Base-by-base conservation (phyloP, 2,888 invertebrate species). In the Eulithis testata region DNA sequence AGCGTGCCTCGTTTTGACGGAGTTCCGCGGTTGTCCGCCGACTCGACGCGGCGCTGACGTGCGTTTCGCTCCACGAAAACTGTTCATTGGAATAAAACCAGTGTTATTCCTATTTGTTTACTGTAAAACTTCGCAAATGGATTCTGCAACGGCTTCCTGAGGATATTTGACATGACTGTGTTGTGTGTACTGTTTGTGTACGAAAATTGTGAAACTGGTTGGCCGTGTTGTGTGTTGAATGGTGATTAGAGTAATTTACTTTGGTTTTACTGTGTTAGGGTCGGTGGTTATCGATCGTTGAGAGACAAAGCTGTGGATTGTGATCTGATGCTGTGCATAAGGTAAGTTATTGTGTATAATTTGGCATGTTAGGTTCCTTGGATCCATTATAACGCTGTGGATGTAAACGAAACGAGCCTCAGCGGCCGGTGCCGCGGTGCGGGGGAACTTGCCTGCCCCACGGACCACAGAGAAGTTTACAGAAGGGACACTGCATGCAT, bases 11-110 rank as follows among this genome's bases (percentile, higher is more conserved):
- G 53, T 72, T 72, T 73, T 60, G 57, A 74, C 73, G 75, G 82
- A 86, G 90, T 91, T 90, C 89, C 90, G 85, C 86, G 89, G 85
- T 89, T 84, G 87, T 82, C 90, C 91, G 90, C 88, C 89, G 91
- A 87, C 87, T 87, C 85, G 78, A 84, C 76, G 90, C 90, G 92
- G 92, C 91, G 91, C 90, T 92, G 91, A 90, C 89, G 90, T 90
- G 84, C 88, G 83, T 85, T 87, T 85, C 85, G 86, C 83, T 84
- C 73, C 84, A 84, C 81, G 73, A 84, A 83, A 77, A 76, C 74
- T 75, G 83, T 81, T 85, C 84, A 86, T 80, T 85, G 85, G 54
- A 71, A 44, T 87, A 81, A 88, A 90, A 89, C 81, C 80, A 86
- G 81, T 89, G 88, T 91, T 66, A 59, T 66, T 62, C 65, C 9